Evolutionary conservation across 2,888 invertebrate genomes (phyloP).

Genomic region (Drosophila formosana): DNA sequence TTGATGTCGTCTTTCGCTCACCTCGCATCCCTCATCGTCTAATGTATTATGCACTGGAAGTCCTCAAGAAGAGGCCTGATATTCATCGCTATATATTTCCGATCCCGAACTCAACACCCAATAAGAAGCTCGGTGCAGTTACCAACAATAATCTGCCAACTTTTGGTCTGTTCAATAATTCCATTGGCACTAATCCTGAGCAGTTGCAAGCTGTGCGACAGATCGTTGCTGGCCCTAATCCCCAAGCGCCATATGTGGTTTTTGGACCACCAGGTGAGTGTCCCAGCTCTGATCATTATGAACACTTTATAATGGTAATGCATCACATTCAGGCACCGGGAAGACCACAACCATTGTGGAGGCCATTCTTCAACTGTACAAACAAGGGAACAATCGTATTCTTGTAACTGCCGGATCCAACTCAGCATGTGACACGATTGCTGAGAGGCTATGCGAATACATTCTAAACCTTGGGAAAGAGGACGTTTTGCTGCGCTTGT

Average conservation of each 20-base stretch:
- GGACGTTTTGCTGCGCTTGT: constrained; percentile 84
- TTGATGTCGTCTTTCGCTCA: constrained; percentile 65
- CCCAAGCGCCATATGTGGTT: constrained; percentile 91
- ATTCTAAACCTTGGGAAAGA: constrained; percentile 17
- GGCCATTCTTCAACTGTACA: constrained; percentile 88
- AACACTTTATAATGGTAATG: neutral
- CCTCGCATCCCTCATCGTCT: constrained; percentile 46
- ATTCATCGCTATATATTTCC: constrained; percentile 27
- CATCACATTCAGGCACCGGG: constrained; percentile 87
- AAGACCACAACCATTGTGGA: constrained; percentile 91
- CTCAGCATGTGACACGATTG: constrained; percentile 89
- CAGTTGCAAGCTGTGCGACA: constrained; percentile 89
- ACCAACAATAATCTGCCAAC: neutral
- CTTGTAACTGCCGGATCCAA: constrained; percentile 90
- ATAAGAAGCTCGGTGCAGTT: neutral
- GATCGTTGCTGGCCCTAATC: constrained; percentile 88
- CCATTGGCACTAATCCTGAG: constrained; percentile 86
- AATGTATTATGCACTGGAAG: constrained; percentile 7
- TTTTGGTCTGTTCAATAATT: constrained; percentile 59
- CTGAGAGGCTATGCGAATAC: constrained; percentile 84
- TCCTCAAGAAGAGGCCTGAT: neutral
- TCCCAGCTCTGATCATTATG: neutral
- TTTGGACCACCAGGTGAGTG: constrained; percentile 93
- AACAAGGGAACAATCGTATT: constrained; percentile 83
- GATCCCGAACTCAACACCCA: constrained; percentile 41